Conservation (phyloP, 2,888 invertebrate species). For the Pheosia gnoma region DNA sequence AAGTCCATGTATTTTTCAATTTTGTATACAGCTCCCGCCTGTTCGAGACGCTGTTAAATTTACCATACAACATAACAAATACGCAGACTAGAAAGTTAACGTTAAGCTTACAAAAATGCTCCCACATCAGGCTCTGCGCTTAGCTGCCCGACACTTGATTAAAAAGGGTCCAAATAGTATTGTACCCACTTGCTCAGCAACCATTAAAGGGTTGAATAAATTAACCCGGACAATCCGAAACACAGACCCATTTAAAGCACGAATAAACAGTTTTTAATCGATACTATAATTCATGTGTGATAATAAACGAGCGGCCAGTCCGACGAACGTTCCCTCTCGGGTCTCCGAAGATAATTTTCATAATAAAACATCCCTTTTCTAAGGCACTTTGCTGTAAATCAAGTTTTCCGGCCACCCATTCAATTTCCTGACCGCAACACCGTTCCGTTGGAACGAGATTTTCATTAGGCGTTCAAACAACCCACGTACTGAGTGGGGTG, state of each 20-base stretch:
- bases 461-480: conserved; percentile 67
- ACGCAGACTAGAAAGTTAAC: too few species aligned
- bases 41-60: too few species aligned
- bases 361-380: conserved; percentile 78
- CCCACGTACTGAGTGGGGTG: conserved; percentile 45
- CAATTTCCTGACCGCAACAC: conserved; percentile 78
- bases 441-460: conserved; percentile 66
- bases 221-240: background rate
- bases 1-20: too few species aligned
- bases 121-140: too few species aligned
- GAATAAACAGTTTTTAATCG: conserved; percentile 48
- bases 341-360: conserved; percentile 71
- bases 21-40: too few species aligned
- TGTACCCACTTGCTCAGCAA: conserved; percentile 4
- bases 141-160: background rate
- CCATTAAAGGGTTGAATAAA: conserved; percentile 9
- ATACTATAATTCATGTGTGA: conserved; percentile 47
- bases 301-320: conserved; percentile 48
- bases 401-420: conserved; percentile 75
- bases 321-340: conserved; percentile 46
- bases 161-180: background rate
- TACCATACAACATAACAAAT: too few species aligned
- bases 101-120: too few species aligned
- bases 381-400: conserved; percentile 74
- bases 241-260: conserved; percentile 20